Base-by-base conservation (phyloP, 2,797 vertebrate genomes). In the Melopsittacus undulatus region DNA sequence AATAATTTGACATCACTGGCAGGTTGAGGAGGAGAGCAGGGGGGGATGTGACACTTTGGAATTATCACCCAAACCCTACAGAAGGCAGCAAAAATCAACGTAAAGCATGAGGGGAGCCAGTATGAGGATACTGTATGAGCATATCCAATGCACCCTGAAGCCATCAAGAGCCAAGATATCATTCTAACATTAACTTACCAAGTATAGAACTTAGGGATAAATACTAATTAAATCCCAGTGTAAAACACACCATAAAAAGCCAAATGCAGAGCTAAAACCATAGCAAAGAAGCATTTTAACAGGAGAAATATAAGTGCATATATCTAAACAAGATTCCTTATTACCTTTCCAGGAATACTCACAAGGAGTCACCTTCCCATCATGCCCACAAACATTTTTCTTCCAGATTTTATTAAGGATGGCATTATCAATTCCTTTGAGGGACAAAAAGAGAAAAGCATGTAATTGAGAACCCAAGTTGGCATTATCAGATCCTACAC, bases 341-440 rank as follows among this genome's bases (percentile, higher is more conserved):
- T 76, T 89, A 78, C n/a, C 24, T 93, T 81, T 42, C 18, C 59
- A 83, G n/a, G 32, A 74, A 46, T 80, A 83, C 42, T 89, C 48
- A 57, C 17, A 54, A 36, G 38, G 21, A 85, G 18, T 22, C 68
- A 36, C 34, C 57, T 89, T 88, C 69, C 38, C n/a, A 81, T 90
- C 24, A 0, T 4, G 19, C 52, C 66, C 23, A 27, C 9, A 52
- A 57, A 48, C 22, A 10, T 51, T 62, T 83, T 91, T 80, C 83
- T 92, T 95, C 85, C 52, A 42, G 26, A 75, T 85, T 77, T 87
- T 72, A 64, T 85, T 83, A 90, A 90, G 9, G 26, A 52, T 56
- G 11, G 7, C 62, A 76, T 90, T 93, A 92, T 59, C 40, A 48
- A 49, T 77, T 89, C 66, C 69, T 96, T 34, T 81, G 42, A 74